Percentiles rank a stretch among this genome's conserved stretches.
Conservation (phyloP, 2,113 vertebrate genomes). For the Etheostoma spectabile region DNA sequence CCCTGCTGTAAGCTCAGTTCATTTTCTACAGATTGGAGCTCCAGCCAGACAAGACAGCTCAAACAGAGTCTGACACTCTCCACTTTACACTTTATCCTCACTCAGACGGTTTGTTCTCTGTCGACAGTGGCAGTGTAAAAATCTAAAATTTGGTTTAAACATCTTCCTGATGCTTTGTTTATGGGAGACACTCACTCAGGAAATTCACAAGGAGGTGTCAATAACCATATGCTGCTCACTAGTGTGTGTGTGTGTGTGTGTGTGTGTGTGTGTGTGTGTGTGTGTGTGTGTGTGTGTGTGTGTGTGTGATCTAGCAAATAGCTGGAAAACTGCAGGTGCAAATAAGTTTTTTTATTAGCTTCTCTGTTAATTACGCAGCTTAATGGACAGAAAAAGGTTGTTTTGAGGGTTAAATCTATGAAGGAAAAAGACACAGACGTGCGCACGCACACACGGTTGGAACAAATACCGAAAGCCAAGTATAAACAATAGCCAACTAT, state of each 20-base stretch:
- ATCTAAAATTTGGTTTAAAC: slow-evolving; percentile 22
- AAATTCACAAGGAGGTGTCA: slow-evolving; percentile 53
- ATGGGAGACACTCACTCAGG: slow-evolving; percentile 30
- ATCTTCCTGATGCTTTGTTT: slow-evolving; percentile 39
- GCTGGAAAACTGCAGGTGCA: slow-evolving; percentile 64
- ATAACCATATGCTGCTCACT: slow-evolving; percentile 1
- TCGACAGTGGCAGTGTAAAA: not conserved
- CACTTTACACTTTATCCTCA: slow-evolving; percentile 22
- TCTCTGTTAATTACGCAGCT: slow-evolving; percentile 67
- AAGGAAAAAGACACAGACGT: not conserved
- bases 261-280: not conserved
- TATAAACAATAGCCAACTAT: too few relatives aligned
- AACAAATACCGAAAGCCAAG: too few relatives aligned
- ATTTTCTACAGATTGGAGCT: slow-evolving; percentile 30
- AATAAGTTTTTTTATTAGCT: slow-evolving; percentile 55
- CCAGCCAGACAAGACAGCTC: slow-evolving; percentile 29
- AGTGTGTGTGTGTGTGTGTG: not conserved
- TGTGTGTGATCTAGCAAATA: slow-evolving; percentile 41
- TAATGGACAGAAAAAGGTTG: slow-evolving; percentile 63
- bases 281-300: not conserved
- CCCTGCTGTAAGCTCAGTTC: slow-evolving; percentile 31
- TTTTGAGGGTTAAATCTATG: slow-evolving; percentile 43
- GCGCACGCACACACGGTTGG: not conserved
- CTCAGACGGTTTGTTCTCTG: slow-evolving; percentile 4
- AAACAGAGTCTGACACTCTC: slow-evolving; percentile 6